These are phyloP conservation scores for Cantharis flavilabris DNA, from an alignment of 2,888 invertebrate species.

Conservation along the genomic window DNA sequence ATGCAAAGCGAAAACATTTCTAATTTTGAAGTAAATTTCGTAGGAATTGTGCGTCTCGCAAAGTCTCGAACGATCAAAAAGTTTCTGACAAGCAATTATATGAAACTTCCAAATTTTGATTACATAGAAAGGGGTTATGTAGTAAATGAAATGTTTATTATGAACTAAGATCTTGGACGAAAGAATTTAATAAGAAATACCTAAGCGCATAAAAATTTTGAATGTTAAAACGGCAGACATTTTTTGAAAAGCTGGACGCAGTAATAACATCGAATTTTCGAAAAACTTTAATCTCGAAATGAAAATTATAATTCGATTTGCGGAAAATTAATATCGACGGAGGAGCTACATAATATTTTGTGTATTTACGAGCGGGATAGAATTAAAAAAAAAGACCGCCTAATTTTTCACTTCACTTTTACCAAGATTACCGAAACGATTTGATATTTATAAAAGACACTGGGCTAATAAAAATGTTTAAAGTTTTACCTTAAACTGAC, in stretches of 20 bases:
- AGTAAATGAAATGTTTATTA: neutral
- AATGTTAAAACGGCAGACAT: neutral
- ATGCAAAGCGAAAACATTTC: neutral
- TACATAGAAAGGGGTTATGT: neutral
- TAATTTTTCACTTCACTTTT: neutral
- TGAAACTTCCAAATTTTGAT: neutral
- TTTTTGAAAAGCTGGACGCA: neutral
- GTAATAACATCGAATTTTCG: neutral
- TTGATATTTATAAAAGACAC: neutral
- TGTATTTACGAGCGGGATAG: neutral
- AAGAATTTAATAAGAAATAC: neutral
- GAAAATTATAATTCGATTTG: neutral
- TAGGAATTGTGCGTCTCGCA: neutral
- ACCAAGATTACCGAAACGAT: neutral
- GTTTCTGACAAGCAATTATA: neutral
- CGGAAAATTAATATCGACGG: neutral
- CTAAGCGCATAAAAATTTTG: neutral
- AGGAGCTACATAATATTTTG: neutral
- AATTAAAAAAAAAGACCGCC: neutral
- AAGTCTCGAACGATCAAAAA: neutral
- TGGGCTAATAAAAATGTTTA: neutral
- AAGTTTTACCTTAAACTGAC: slow-evolving; percentile 60
- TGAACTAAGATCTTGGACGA: neutral
- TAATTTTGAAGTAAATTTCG: neutral
- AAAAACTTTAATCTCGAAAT: neutral